Evolutionary conservation across 2,888 invertebrate species (phyloP).

Genomic region (Machimus atricapillus): DNA sequence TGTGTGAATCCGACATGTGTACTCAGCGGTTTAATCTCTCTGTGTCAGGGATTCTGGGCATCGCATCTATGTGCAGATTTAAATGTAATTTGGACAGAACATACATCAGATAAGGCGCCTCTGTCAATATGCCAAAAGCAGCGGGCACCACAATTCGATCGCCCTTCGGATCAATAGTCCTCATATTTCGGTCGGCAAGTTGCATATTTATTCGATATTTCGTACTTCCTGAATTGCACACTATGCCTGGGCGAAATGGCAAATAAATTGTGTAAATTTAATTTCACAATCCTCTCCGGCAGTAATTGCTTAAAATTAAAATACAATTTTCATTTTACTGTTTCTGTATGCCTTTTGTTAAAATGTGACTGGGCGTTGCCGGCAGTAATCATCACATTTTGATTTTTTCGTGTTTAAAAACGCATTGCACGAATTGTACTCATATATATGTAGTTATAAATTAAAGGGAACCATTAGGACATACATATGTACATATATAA

Average conservation of each 20-base stretch:
- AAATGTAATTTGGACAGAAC: not conserved
- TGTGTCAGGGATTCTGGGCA: not conserved
- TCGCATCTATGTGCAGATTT: not conserved
- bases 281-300: not conserved
- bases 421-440: not conserved
- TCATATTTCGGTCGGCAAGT: not conserved
- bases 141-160: not conserved
- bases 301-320: not conserved
- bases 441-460: too few relatives aligned
- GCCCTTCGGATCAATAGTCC: not conserved
- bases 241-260: not conserved
- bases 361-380: not conserved
- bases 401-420: not conserved
- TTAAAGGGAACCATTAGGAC: not conserved
- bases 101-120: not conserved
- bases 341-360: not conserved
- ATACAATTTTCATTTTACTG: not conserved
- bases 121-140: not conserved
- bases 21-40: not conserved
- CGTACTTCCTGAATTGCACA: not conserved
- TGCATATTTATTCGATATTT: not conserved
- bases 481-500: too few relatives aligned
- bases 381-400: not conserved
- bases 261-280: not conserved
- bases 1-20: not conserved